These are phyloP conservation scores for Natrix natrix DNA, from an alignment of 2,797 vertebrate species.

Conservation along the genomic window DNA sequence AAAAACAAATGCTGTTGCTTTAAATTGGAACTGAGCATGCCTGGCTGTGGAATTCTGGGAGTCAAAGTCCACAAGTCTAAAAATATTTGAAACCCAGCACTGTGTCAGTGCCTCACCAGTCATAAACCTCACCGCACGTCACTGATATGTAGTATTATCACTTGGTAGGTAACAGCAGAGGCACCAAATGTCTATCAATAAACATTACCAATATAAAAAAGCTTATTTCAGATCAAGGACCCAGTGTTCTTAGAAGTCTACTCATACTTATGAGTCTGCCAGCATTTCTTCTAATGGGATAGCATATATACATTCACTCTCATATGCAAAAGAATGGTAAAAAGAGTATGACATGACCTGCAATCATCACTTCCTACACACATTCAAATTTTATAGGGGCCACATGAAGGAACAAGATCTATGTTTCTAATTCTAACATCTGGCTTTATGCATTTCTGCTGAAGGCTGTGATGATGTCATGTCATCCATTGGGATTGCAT, in stretches of 20 bases:
- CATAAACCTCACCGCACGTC: no score
- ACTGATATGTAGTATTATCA: neutral
- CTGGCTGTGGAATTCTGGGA: no score
- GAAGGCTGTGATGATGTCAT: conserved; percentile 47
- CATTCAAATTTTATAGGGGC: conserved; percentile 7
- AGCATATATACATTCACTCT: neutral
- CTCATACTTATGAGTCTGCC: neutral
- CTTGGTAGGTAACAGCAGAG: neutral
- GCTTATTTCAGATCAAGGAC: neutral
- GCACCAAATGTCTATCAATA: neutral
- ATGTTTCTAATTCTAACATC: neutral
- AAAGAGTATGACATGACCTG: neutral
- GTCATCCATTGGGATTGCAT: conserved; percentile 65
- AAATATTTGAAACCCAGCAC: no score
- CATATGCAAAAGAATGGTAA: neutral
- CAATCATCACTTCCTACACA: neutral
- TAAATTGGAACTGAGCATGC: no score
- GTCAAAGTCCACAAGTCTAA: no score
- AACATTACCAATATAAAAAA: neutral
- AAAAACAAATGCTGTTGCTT: no score
- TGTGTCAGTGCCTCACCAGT: no score
- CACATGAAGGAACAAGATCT: neutral
- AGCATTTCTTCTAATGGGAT: neutral
- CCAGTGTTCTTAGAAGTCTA: neutral
- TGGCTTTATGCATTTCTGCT: neutral